phyloP scores from a whole-genome alignment of 2,797 vertebrate genomes.

The Thripadectes ignobilis region DNA sequence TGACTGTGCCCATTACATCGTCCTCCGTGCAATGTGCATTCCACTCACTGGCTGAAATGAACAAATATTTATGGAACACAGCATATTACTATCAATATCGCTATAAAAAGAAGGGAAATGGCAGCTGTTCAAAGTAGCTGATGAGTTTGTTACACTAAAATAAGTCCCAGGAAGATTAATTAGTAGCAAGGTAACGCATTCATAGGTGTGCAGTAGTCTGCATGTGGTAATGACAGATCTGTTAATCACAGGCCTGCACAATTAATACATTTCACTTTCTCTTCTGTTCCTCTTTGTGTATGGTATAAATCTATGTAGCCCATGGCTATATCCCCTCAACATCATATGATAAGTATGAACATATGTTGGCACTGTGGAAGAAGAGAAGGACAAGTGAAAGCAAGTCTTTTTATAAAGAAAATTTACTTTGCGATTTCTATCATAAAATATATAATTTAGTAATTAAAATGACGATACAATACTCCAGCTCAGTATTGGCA shows the following conservation, averaged over 20 bases:
- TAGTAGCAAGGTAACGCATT: not conserved
- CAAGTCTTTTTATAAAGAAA: not conserved
- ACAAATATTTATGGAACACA: slow-evolving; percentile 21
- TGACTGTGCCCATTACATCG: not conserved
- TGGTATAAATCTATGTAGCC: not conserved
- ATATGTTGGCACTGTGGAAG: not conserved
- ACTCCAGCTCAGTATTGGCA: not conserved
- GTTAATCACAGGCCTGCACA: not conserved
- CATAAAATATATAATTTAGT: not conserved
- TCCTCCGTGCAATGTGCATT: not conserved
- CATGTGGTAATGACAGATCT: not conserved
- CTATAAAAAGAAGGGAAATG: not conserved
- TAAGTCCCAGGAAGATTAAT: not conserved
- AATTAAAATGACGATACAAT: fast-evolving
- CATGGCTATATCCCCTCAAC: not conserved
- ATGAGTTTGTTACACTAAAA: not conserved
- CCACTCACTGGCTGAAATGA: not conserved
- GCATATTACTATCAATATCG: not conserved
- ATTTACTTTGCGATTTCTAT: not conserved
- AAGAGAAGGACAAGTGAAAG: not conserved
- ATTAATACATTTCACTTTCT: not conserved
- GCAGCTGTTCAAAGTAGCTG: not conserved
- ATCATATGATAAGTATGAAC: not conserved
- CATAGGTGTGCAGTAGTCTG: not conserved
- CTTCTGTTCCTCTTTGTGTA: not conserved